Conservation (phyloP, 2,888 invertebrate species). For the Pseudeuparius sepicola region DNA sequence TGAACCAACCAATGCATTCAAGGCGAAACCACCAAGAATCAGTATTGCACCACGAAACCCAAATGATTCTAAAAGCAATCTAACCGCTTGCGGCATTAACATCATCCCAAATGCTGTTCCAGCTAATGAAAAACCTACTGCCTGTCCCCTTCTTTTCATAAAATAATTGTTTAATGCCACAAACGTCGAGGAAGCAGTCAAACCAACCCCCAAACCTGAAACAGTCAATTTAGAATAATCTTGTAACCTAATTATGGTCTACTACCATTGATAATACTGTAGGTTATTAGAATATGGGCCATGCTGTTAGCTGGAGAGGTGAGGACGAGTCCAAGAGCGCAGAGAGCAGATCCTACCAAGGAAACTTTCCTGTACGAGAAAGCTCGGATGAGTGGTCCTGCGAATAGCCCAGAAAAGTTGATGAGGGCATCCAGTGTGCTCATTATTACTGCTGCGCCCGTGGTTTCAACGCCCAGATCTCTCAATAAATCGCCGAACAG, state of each 20-base stretch:
- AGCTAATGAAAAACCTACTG: slow-evolving; percentile 69
- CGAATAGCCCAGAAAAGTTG: slow-evolving; percentile 69
- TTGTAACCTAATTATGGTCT: no score
- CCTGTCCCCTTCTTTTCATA: slow-evolving; percentile 65
- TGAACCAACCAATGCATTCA: slow-evolving; percentile 59
- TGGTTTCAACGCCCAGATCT: slow-evolving; percentile 61
- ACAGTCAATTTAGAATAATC: no score
- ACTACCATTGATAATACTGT: slow-evolving; percentile 67
- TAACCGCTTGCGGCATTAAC: slow-evolving; percentile 68
- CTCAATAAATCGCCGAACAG: slow-evolving; percentile 65
- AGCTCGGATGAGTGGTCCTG: slow-evolving; percentile 65
- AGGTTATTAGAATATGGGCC: slow-evolving; percentile 59
- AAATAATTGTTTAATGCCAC: slow-evolving; percentile 72
- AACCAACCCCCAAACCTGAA: slow-evolving; percentile 65
- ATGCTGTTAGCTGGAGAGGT: slow-evolving; percentile 62
- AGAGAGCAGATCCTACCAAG: slow-evolving; percentile 54
- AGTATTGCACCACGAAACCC: slow-evolving; percentile 60
- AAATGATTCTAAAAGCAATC: slow-evolving; percentile 50
- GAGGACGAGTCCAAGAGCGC: slow-evolving; percentile 54
- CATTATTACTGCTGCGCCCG: slow-evolving; percentile 64
- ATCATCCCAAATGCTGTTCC: slow-evolving; percentile 71
- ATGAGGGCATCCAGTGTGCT: slow-evolving; percentile 67
- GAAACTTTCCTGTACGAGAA: slow-evolving; percentile 66
- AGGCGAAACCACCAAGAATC: slow-evolving; percentile 54
- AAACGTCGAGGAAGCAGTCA: slow-evolving; percentile 67